Base-by-base conservation (phyloP, 2,797 vertebrate species). In the Chelidonichthys spinosus region DNA sequence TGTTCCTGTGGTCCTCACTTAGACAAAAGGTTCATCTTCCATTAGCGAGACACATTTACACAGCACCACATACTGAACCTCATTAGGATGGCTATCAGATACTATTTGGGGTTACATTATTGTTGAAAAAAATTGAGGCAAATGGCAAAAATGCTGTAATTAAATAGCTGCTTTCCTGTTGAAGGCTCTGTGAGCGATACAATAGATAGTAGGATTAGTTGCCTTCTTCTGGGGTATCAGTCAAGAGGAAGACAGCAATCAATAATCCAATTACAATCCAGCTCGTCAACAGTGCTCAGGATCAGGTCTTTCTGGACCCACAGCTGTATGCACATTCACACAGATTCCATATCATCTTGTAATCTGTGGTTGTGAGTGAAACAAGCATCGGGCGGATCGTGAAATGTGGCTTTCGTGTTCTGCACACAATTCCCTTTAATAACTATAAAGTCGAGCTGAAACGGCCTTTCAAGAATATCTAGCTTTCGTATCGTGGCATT, bases 231-330 rank as follows among this genome's bases (percentile, higher is more conserved):
- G 37, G 35, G 58, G 64, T 73, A 90, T 90, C 90, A 88, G 69
- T 89, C 85, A 83, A 82, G 64, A 54, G 35, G 64, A 35, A 64
- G 87, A 88, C 78, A 84, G 81, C 69, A 75, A 88, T 92, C 90
- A 91, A 90, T 90, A 90, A 83, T 79, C 82, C 80, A 90, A 85
- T 87, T 86, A 85, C 84, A 78, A 64, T 84, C 60, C 46, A 50
- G 73, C 74, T 74, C n/a, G n/a, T 56, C 47, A 61, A 76, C 76
- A 74, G 46, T 61, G 60, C 85, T 79, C 72, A 76, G 4, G 61
- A 84, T 59, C 47, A 58, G 67, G 60, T 65, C 65, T 66, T 78
- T 69, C 65, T 58, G 39, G 61, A 25, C 25, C 25, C 25, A 25
- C 25, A 17, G n/a, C 36, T 35, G 10, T 33, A 44, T 43, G 10